Evolutionary conservation across 2,113 vertebrate species (phyloP), one percentile per base, ranked within the genome.

Genomic region (Cyphomyrus plagiostoma): DNA sequence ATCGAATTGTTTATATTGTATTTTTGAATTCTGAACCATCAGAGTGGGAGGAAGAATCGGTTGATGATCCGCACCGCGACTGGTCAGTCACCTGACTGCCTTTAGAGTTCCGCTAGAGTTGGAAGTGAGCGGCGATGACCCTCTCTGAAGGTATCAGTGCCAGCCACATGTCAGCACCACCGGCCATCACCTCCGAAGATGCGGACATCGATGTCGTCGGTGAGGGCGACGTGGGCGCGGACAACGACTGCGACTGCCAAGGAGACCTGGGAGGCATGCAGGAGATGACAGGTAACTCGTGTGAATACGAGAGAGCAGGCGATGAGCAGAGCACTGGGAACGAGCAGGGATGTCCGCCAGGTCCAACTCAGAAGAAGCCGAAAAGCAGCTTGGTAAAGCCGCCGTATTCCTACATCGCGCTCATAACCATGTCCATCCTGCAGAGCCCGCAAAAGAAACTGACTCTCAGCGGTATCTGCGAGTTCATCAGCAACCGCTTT

Each of bases 401-500:
- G 26, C 98, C 98, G 2, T 99, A 99, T 92, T 99, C 98, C 0
- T 99, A 99, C 96, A 99, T 99, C 94, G 98, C 98, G 42, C 98
- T 99, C 58, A 98, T 99, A 95, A 99, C 98, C 92, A 99, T 99
- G 98, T 94, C 98, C 89, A 98, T 99, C 95, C 97, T 99, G 89
- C 98, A 99, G 95, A 99, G 98, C 94, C 98, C 98, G 35, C 96
- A 99, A 96, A 99, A 99, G 92, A 97, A 97, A 92, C 96, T 99
- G 91, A 99, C 98, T 86, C 97, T 99, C 23, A 99, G 98, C 93
- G 98, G 95, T 15, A 99, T 99, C 97, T 99, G 98, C 86, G 98
- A 99, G 95, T 99, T 99, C 96, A 99, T 99, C 96, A 98, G 98
- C 96, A 95, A 91, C 93, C 98, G 98, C 89, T 99, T 99, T 93